phyloP scores from a whole-genome alignment of 2,113 vertebrate species.

The Nicator chloris region DNA sequence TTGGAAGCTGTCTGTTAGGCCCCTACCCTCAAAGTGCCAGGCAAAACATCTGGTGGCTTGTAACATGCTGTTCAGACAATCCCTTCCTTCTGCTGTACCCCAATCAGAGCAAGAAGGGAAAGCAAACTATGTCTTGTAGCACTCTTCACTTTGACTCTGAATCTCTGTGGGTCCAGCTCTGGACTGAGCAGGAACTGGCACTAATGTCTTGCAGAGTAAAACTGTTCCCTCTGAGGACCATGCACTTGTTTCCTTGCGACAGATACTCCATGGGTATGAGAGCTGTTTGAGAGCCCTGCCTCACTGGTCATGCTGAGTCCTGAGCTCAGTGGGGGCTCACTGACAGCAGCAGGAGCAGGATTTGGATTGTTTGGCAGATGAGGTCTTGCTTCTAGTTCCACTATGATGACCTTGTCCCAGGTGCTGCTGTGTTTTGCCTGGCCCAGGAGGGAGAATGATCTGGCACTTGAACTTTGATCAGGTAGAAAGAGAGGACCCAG shows the following conservation, averaged over 20 bases:
- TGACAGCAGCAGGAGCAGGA: not conserved
- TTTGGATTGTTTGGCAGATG: not conserved
- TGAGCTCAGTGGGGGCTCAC: not conserved
- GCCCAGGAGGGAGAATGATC: not conserved
- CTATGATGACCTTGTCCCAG: not conserved
- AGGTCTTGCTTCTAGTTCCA: not conserved
- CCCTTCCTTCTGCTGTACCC: not conserved
- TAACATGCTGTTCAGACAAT: not conserved
- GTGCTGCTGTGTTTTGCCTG: not conserved
- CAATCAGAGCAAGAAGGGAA: not conserved
- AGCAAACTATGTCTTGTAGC: not conserved
- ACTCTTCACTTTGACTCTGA: not conserved
- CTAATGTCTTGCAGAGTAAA: not conserved
- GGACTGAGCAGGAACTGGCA: not conserved
- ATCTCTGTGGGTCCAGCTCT: not conserved
- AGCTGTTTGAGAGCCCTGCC: not conserved
- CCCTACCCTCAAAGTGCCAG: not conserved
- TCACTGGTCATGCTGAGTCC: not conserved
- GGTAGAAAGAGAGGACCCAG: not conserved
- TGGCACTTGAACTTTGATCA: not conserved
- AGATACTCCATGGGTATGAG: rapidly evolving
- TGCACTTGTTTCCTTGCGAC: not conserved
- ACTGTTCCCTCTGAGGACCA: not conserved
- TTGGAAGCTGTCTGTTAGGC: not conserved
- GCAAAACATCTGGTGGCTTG: not conserved